Evolutionary conservation across 1,140 invertebrate genomes (phyloP).

Genomic region (Saccostrea cuccullata): DNA sequence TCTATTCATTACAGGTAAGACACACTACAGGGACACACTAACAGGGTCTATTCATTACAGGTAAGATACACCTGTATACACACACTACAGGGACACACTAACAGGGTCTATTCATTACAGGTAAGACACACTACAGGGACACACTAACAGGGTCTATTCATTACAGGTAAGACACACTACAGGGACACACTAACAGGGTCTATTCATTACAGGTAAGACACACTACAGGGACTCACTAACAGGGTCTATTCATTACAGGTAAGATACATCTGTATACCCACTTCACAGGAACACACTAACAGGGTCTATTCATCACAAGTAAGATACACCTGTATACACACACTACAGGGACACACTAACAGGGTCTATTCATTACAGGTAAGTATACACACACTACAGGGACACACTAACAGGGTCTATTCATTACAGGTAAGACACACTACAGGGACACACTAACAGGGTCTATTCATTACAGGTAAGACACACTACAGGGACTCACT

Average conservation of each 20-base stretch:
- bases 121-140: constrained; percentile 95
- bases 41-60: constrained; percentile 98
- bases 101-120: constrained; percentile 98
- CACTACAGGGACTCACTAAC: constrained; percentile 84
- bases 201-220: constrained; percentile 98
- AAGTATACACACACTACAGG: constrained; percentile 92
- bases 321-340: constrained; percentile 95
- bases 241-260: constrained; percentile 99
- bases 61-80: constrained; percentile 98
- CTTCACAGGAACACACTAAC: constrained; percentile 97
- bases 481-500: constrained; percentile 92
- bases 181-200: constrained; percentile 98
- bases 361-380: constrained; percentile 99
- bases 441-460: constrained; percentile 97
- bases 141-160: constrained; percentile 99
- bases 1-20: no score
- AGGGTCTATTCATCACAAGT: constrained; percentile 98
- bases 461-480: constrained; percentile 98
- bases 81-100: constrained; percentile 96
- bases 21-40: constrained; percentile 98
- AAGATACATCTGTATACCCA: constrained; percentile 91
- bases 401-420: constrained; percentile 98
- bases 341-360: constrained; percentile 97
- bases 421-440: constrained; percentile 97
- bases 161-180: no score